Base-by-base conservation (phyloP, 2,888 invertebrate species). In the Trachelus iudaicus region DNA sequence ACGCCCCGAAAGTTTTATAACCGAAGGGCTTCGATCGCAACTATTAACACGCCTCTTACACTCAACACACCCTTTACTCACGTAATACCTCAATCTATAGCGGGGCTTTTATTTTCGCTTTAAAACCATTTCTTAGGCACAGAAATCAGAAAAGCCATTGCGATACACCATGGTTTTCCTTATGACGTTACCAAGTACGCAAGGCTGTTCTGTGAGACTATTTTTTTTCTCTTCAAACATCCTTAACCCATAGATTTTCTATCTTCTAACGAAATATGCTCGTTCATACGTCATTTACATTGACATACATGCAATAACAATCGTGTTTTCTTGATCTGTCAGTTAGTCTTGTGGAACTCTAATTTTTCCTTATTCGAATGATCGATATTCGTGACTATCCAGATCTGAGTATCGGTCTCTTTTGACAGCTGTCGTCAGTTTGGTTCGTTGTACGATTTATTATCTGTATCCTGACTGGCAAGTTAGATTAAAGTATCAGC, bases 41-140 rank as follows among this genome's bases (percentile, higher is more conserved):
- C 15, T 56, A 23, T 56, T 56, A 56, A 56, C 56, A 56, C 56
- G 56, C 56, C 56, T 56, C 23, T 23, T 23, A 56, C 23, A 56
- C 56, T 56, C 23, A 0, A 56, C 9, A 56, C 56, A 56, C 23
- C 23, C 1, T 23, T 9, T 56, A 56, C 23, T 56, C 56, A 56
- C 56, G 23, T 23, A 56, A 56, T 23, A 56, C 56, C 56, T 56
- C 23, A 56, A 56, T 23, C 56, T 56, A 80, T 69, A 79, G 73
- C 23, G 69, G 77, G 79, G 81, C 77, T 81, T 81, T 84, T 71
- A 69, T 77, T 76, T 79, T 69, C 80, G 83, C 81, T 83, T 86
- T 69, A 79, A 40, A 69, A 81, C 69, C 69, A 69, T 77, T 15
- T 56, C 56, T 56, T 56, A 56, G 56, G 56, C 56, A 56, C 56